These are phyloP conservation scores for Pica pica DNA, from an alignment of 2,113 vertebrate species.

Conservation along the genomic window DNA sequence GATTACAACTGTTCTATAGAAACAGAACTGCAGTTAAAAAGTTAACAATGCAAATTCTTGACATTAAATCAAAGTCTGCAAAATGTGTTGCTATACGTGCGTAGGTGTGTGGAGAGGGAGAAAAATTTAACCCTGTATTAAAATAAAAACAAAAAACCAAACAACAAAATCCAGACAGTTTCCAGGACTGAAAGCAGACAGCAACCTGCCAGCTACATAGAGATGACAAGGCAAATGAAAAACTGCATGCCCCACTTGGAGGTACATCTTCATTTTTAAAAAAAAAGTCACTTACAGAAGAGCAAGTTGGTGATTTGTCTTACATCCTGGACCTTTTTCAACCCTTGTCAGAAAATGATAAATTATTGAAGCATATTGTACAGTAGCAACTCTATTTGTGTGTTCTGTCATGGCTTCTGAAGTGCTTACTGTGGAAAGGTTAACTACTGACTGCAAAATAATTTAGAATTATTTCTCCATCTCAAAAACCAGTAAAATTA, in stretches of 20 bases:
- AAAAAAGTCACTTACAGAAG: constrained; percentile 34
- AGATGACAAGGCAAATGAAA: constrained; percentile 26
- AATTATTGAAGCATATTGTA: constrained; percentile 36
- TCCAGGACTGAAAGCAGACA: not conserved
- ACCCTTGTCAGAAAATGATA: constrained; percentile 51
- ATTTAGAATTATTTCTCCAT: constrained; percentile 29
- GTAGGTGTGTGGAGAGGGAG: not conserved
- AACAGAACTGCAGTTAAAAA: not conserved
- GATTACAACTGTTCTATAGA: not conserved
- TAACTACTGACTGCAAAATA: constrained; percentile 51
- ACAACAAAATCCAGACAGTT: not conserved
- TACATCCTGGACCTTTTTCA: constrained; percentile 17
- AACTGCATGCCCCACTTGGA: not conserved
- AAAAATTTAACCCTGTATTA: not conserved
- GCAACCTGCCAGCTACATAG: not conserved
- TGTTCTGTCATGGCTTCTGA: not conserved
- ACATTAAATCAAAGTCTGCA: not conserved
- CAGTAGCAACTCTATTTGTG: constrained; percentile 17
- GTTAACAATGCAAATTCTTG: not conserved
- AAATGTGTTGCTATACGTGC: not conserved
- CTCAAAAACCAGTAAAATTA: not conserved
- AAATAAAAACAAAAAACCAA: not conserved
- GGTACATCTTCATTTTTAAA: not conserved
- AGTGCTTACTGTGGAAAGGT: constrained; percentile 22
- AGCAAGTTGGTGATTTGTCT: constrained; percentile 51